These are phyloP conservation scores for Diabrotica undecimpunctata DNA, from an alignment of 1,140 invertebrate genomes.

Conservation along the genomic window DNA sequence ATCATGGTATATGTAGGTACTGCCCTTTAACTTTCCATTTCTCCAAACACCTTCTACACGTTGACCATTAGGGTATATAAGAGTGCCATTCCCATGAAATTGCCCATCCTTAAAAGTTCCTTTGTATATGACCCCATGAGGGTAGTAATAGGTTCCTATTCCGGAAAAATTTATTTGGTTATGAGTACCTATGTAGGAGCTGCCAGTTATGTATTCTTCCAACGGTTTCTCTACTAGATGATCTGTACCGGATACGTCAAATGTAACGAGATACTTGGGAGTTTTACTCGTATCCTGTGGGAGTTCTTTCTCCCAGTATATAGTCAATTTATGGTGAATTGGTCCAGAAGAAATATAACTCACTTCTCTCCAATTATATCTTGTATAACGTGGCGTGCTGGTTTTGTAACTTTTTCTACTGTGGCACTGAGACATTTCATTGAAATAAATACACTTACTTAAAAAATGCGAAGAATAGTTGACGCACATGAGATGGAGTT, in stretches of 20 bases:
- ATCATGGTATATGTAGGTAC: conserved; percentile 7
- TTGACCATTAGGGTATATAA: conserved; percentile 24
- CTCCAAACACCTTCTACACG: conserved; percentile 20
- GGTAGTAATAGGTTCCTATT: conserved; percentile 15
- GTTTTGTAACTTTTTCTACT: too few relatives aligned
- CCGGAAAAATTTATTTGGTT: conserved; percentile 20
- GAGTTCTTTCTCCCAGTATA: too few relatives aligned
- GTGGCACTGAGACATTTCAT: too few relatives aligned
- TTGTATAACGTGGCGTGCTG: too few relatives aligned
- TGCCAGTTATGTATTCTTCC: conserved; percentile 6
- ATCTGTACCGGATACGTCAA: background rate
- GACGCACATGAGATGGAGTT: conserved; percentile 9
- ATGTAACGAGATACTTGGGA: too few relatives aligned
- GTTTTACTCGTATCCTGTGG: too few relatives aligned
- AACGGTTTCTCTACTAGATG: background rate
- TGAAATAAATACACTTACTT: too few relatives aligned
- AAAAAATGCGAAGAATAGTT: too few relatives aligned
- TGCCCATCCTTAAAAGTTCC: conserved; percentile 25
- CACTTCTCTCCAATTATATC: too few relatives aligned
- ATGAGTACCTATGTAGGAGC: conserved; percentile 14
- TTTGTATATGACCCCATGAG: conserved; percentile 20
- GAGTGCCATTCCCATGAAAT: conserved; percentile 24
- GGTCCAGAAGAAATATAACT: too few relatives aligned
- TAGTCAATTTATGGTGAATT: too few relatives aligned
- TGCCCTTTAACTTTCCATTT: conserved; percentile 8